These are phyloP conservation scores for Phalangium opilio DNA, from an alignment of 2,888 invertebrate species.

Conservation along the genomic window DNA sequence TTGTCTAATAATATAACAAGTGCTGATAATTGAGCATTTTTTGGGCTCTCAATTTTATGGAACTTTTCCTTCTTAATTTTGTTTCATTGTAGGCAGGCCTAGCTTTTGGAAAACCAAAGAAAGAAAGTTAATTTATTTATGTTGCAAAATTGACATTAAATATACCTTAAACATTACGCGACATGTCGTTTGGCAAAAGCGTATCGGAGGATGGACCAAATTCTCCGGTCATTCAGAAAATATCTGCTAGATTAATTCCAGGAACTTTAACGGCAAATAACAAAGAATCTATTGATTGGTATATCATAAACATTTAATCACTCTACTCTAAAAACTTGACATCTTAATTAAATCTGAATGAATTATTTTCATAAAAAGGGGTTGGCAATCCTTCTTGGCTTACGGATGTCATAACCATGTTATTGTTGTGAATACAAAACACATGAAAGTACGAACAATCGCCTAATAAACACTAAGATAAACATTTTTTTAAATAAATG, in stretches of 20 bases:
- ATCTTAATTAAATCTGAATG: slow-evolving; percentile 25
- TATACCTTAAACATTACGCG: too few species aligned
- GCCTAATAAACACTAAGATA: slow-evolving; percentile 35
- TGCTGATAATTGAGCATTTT: too few species aligned
- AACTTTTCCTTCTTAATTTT: too few species aligned
- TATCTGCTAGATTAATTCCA: slow-evolving; percentile 31
- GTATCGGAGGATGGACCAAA: too few species aligned
- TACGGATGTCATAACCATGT: slow-evolving; percentile 40
- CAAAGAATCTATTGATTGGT: slow-evolving; percentile 40
- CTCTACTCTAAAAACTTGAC: not conserved
- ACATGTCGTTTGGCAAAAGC: too few species aligned
- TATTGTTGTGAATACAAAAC: slow-evolving; percentile 37
- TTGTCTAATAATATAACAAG: too few species aligned
- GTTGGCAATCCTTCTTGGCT: slow-evolving; percentile 38
- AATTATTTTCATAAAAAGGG: slow-evolving; percentile 30
- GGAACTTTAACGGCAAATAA: slow-evolving; percentile 34
- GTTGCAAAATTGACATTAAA: too few species aligned
- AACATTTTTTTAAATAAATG: slow-evolving; percentile 35
- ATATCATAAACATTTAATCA: too few species aligned
- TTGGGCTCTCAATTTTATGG: too few species aligned
- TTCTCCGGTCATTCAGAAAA: slow-evolving; percentile 17
- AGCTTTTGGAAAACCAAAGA: too few species aligned
- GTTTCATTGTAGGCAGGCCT: too few species aligned
- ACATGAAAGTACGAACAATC: slow-evolving; percentile 27
- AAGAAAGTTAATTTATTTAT: too few species aligned